Evolutionary conservation across 2,888 invertebrate species (phyloP).

Genomic region (Tenthredo scrophulariae): DNA sequence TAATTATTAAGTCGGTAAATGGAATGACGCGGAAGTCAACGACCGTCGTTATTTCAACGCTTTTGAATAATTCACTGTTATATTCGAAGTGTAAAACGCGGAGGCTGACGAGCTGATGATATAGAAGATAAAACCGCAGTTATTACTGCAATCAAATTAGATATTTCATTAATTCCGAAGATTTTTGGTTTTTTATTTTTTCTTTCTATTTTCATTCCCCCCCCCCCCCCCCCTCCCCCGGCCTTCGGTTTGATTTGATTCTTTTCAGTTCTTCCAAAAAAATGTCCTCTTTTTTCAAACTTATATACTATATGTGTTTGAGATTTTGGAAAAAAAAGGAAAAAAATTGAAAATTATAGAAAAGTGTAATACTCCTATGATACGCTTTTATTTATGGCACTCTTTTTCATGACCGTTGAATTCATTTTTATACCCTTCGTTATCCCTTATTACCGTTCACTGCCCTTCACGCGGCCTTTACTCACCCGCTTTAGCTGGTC

Average conservation of each 20-base stretch:
- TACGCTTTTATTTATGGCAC: neutral
- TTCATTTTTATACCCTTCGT: constrained; percentile 39
- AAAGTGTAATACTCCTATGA: too few species aligned
- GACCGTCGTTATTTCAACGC: constrained; percentile 9
- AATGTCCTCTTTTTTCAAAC: too few species aligned
- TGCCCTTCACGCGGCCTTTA: constrained; percentile 24
- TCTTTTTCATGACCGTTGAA: constrained; percentile 1
- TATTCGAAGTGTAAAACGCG: neutral
- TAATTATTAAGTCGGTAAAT: constrained; percentile 34
- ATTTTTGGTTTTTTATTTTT: too few species aligned
- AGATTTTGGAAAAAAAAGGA: too few species aligned
- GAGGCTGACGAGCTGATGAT: neutral
- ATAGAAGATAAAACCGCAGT: neutral
- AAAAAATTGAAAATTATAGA: neutral
- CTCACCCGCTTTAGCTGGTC: constrained; percentile 31
- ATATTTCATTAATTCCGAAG: too few species aligned
- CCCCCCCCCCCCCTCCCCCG: too few species aligned
- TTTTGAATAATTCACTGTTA: constrained; percentile 9
- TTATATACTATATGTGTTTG: too few species aligned
- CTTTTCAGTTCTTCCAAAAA: too few species aligned
- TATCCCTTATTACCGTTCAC: constrained; percentile 49
- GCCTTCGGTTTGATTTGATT: too few species aligned
- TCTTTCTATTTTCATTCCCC: too few species aligned
- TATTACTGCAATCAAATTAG: too few species aligned
- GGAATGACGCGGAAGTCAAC: constrained; percentile 27